These are phyloP conservation scores for Heterodera carotae DNA, from an alignment of 1,140 invertebrate species.

Conservation along the genomic window DNA sequence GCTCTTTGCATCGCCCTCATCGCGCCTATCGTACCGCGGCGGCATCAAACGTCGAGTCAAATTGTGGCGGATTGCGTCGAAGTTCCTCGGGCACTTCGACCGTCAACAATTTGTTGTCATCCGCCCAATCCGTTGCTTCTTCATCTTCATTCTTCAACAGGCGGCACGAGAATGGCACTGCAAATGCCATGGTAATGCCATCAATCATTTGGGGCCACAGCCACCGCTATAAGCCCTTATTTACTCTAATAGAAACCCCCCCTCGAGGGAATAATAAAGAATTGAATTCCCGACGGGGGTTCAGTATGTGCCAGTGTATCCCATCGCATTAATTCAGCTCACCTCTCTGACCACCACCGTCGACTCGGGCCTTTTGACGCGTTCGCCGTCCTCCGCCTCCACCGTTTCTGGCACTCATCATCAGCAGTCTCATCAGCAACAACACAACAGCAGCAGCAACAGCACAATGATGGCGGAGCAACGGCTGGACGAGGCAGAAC, in stretches of 20 bases:
- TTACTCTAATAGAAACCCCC: no score
- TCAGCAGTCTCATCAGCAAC: no score
- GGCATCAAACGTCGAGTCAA: neutral
- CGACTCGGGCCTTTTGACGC: constrained; percentile 38
- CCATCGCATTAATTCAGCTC: neutral
- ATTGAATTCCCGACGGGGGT: no score
- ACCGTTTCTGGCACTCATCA: constrained; percentile 25
- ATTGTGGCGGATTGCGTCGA: neutral
- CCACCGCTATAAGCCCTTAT: no score
- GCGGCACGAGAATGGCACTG: constrained; percentile 1
- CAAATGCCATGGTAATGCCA: neutral
- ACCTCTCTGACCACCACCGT: constrained; percentile 35
- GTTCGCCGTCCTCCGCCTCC: constrained; percentile 40
- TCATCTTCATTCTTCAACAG: neutral
- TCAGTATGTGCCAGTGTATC: no score
- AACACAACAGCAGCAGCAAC: neutral
- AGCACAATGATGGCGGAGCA: constrained; percentile 8
- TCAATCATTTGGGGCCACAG: neutral
- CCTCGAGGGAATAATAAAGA: no score
- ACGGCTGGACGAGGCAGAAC: constrained; percentile 41
- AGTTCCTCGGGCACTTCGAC: constrained; percentile 11
- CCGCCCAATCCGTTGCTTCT: constrained; percentile 17
- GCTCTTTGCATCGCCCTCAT: neutral
- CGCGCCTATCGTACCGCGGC: neutral
- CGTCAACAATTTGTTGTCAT: constrained; percentile 18